These are phyloP conservation scores for Tetragonula carbonaria DNA, from an alignment of 2,888 invertebrate genomes.

Conservation along the genomic window DNA sequence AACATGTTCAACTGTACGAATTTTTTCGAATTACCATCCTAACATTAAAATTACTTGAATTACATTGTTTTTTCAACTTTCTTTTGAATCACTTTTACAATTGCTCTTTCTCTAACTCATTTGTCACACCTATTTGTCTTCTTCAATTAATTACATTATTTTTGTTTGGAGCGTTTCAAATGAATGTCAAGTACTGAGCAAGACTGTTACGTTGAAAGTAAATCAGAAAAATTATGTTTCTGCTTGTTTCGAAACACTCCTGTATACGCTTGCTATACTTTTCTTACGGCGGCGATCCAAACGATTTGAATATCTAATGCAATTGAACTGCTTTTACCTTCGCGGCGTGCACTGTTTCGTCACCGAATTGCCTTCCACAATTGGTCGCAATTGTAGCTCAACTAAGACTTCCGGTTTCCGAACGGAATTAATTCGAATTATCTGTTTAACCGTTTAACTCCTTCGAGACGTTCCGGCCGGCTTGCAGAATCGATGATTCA, in stretches of 20 bases:
- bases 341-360: not conserved
- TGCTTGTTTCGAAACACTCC: not conserved
- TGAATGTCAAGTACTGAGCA: too few species aligned
- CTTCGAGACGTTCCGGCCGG: not conserved
- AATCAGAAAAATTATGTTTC: too few species aligned
- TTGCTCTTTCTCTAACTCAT: too few species aligned
- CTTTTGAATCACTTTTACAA: too few species aligned
- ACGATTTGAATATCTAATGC: not conserved
- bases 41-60: too few species aligned
- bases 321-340: not conserved
- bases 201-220: too few species aligned
- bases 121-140: too few species aligned
- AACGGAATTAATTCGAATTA: conserved; percentile 38
- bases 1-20: too few species aligned
- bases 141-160: too few species aligned
- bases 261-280: not conserved
- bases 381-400: conserved; percentile 33
- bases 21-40: too few species aligned
- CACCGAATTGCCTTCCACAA: conserved; percentile 18
- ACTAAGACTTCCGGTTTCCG: conserved; percentile 47
- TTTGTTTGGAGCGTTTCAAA: too few species aligned
- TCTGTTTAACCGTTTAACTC: conserved; percentile 26
- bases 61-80: too few species aligned
- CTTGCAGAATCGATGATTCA: not conserved
- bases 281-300: not conserved